Evolutionary conservation across 2,113 vertebrate genomes (phyloP).

Genomic region (Chitala chitala): DNA sequence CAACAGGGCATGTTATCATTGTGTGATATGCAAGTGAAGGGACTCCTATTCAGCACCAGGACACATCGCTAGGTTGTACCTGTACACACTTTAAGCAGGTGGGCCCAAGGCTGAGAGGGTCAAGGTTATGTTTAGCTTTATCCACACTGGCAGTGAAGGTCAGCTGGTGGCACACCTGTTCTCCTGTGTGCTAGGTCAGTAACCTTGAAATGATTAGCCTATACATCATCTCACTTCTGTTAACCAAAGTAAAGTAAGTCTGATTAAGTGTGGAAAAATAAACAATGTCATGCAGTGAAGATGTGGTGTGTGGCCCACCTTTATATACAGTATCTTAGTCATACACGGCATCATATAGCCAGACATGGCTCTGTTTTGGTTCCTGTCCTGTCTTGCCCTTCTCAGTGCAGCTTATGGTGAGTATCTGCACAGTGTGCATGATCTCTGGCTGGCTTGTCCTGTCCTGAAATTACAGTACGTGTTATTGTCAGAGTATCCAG

Average conservation of each 20-base stretch:
- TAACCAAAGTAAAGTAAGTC: constrained; percentile 14
- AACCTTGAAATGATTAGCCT: constrained; percentile 41
- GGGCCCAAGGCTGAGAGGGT: background rate
- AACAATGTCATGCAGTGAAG: constrained; percentile 22
- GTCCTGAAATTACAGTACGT: no score
- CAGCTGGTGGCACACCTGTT: background rate
- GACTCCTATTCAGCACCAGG: background rate
- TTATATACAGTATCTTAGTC: background rate
- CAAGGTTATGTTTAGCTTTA: background rate
- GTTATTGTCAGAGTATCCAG: no score
- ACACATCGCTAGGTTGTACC: background rate
- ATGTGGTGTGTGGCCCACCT: background rate
- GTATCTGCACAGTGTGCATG: no score
- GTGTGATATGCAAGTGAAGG: constrained; percentile 7
- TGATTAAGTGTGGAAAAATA: constrained; percentile 31
- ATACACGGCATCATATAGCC: constrained; percentile 4
- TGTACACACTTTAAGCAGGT: background rate
- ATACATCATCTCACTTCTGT: constrained; percentile 22
- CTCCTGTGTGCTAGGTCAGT: background rate
- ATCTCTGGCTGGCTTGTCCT: no score
- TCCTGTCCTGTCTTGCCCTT: constrained; percentile 61
- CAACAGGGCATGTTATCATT: background rate
- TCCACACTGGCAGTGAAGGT: background rate
- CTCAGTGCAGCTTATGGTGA: constrained; percentile 50
- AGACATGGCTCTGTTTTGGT: constrained; percentile 60